Conservation (phyloP, 1,140 invertebrate species). For the Drosophila ohnishii region DNA sequence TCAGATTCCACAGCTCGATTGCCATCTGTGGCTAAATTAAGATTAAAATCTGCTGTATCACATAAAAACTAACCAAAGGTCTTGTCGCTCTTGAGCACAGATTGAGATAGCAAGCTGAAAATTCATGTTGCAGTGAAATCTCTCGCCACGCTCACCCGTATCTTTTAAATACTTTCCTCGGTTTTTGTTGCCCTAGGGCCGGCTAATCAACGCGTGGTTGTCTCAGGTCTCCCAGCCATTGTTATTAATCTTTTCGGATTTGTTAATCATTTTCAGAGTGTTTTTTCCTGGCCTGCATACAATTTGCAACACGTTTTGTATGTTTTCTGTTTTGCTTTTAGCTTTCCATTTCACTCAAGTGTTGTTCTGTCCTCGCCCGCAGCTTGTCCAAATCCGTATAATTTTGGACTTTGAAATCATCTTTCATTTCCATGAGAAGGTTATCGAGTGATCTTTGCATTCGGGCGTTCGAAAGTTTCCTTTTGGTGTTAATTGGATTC, state of each 20-base stretch:
- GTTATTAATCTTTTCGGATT: conserved; percentile 55
- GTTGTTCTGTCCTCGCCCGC: conserved; percentile 40
- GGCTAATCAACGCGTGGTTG: conserved; percentile 65
- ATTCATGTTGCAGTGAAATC: conserved; percentile 52
- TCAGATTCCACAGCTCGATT: conserved; percentile 36
- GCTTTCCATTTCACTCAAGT: conserved; percentile 67
- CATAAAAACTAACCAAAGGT: conserved; percentile 12
- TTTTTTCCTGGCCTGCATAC: conserved; percentile 50
- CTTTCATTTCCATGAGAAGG: conserved; percentile 44
- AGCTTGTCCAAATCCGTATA: conserved; percentile 11
- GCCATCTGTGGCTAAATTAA: conserved; percentile 48
- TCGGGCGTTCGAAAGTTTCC: conserved; percentile 40
- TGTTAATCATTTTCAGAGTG: conserved; percentile 37
- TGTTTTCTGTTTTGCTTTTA: conserved; percentile 39
- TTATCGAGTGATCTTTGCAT: conserved; percentile 35
- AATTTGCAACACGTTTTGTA: conserved; percentile 71
- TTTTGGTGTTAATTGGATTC: conserved; percentile 37
- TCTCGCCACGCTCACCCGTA: conserved; percentile 23
- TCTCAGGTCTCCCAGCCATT: conserved; percentile 27
- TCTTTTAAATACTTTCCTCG: conserved; percentile 40
- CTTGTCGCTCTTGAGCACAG: conserved; percentile 10
- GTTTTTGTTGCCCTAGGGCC: conserved; percentile 36
- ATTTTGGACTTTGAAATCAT: conserved; percentile 16
- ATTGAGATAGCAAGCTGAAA: conserved; percentile 23
- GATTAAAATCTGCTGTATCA: conserved; percentile 26